Percentiles rank a stretch among this genome's conserved stretches.
These are phyloP conservation scores for Conops quadrifasciatus DNA, from an alignment of 2,888 invertebrate genomes.

Conservation along the genomic window DNA sequence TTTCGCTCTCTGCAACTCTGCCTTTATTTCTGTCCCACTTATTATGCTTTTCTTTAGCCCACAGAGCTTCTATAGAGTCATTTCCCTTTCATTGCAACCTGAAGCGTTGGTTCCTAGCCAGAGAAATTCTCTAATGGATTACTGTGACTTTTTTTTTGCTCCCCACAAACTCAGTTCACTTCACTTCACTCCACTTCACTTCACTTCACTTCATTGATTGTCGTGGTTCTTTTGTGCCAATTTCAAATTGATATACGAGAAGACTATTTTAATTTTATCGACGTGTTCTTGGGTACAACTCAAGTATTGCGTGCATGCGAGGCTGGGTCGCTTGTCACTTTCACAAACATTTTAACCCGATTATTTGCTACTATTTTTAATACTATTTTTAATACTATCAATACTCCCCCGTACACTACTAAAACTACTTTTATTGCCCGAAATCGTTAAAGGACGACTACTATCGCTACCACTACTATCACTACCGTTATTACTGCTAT, in stretches of 20 bases:
- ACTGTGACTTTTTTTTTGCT: no score
- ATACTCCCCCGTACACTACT: not conserved
- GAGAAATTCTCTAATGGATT: not conserved
- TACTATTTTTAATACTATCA: not conserved
- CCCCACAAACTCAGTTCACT: not conserved
- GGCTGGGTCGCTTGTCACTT: no score
- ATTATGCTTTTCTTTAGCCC: not conserved
- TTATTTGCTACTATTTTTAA: not conserved
- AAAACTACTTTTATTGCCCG: not conserved
- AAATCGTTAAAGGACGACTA: no score
- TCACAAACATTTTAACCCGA: slow-evolving; percentile 36
- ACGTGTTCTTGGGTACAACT: slow-evolving; percentile 23
- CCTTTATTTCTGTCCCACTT: not conserved
- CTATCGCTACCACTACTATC: no score
- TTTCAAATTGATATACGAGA: slow-evolving; percentile 53
- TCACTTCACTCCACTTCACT: not conserved
- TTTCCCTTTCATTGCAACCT: not conserved
- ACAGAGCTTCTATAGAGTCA: not conserved
- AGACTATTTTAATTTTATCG: slow-evolving; percentile 53
- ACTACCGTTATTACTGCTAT: no score
- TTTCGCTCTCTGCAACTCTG: not conserved
- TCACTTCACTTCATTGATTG: slow-evolving; percentile 44
- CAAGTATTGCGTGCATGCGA: slow-evolving; percentile 20
- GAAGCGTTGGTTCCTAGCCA: not conserved
- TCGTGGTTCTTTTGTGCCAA: slow-evolving; percentile 50